phyloP scores from a whole-genome alignment of 2,113 vertebrate genomes.

The Salvelinus namaycush region DNA sequence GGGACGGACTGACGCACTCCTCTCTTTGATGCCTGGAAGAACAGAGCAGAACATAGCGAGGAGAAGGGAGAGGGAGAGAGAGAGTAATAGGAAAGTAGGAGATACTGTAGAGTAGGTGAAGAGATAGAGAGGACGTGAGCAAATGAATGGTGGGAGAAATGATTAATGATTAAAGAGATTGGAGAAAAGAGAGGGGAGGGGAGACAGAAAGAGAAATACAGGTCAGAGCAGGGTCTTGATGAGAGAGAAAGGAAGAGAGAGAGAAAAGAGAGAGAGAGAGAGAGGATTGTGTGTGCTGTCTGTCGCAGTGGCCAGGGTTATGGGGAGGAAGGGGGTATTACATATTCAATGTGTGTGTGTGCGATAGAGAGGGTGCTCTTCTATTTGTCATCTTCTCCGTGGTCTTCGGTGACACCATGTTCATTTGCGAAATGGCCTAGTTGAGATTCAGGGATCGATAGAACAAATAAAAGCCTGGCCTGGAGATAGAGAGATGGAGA shows the following conservation, averaged over 20 bases:
- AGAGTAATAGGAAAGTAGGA: not conserved
- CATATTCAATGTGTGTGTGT: constrained; percentile 4
- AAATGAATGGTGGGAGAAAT: not conserved
- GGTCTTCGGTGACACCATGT: constrained; percentile 67
- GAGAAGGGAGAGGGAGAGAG: not conserved
- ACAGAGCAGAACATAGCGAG: no score
- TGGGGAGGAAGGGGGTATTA: not conserved
- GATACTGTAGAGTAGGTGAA: no score
- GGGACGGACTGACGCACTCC: not conserved
- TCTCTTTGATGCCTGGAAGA: not conserved
- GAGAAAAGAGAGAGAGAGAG: not conserved
- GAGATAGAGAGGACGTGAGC: not conserved
- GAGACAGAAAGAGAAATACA: constrained; percentile 1
- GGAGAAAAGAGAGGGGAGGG: constrained; percentile 1
- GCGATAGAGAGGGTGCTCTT: constrained; percentile 16
- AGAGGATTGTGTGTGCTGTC: constrained; percentile 18
- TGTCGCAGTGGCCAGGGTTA: constrained; percentile 12
- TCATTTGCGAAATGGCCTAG: constrained; percentile 65
- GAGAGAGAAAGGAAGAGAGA: not conserved
- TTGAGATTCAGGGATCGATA: constrained; percentile 68
- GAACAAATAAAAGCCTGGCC: constrained; percentile 54
- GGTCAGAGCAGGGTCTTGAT: not conserved
- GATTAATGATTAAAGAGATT: not conserved
- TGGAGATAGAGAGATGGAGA: constrained; percentile 4
- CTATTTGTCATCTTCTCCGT: constrained; percentile 59